These are phyloP conservation scores for Apotomis capreana DNA, from an alignment of 2,888 invertebrate genomes.

Conservation along the genomic window DNA sequence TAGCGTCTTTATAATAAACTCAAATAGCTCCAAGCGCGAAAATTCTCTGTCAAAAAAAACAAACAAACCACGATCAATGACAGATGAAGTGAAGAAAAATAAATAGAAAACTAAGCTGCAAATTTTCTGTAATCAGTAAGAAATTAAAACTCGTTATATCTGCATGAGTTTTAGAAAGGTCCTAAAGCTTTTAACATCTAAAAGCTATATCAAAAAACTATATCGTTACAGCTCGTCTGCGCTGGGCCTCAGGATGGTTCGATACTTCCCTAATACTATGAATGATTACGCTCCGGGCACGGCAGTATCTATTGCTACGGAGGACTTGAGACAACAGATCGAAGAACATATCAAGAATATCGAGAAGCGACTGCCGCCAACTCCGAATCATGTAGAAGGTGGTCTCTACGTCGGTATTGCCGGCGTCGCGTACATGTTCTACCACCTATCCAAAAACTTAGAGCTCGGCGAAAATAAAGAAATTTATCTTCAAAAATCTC, in stretches of 20 bases:
- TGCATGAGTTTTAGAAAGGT: constrained; percentile 31
- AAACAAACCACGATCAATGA: constrained; percentile 30
- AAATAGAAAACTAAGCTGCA: neutral
- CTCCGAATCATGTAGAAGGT: constrained; percentile 76
- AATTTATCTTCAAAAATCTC: constrained; percentile 82
- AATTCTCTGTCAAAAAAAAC: neutral
- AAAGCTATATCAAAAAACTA: constrained; percentile 45
- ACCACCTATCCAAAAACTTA: constrained; percentile 85
- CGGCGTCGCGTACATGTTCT: constrained; percentile 90
- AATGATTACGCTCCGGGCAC: constrained; percentile 60
- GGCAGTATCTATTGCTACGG: constrained; percentile 52
- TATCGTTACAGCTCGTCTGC: constrained; percentile 42
- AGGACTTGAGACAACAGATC: constrained; percentile 58
- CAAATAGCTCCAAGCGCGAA: constrained; percentile 1
- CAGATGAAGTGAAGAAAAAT: neutral
- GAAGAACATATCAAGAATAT: constrained; percentile 65
- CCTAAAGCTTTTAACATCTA: constrained; percentile 17
- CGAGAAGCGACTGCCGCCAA: constrained; percentile 64
- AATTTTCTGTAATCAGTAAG: neutral
- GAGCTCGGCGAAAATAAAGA: constrained; percentile 70
- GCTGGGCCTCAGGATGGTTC: constrained; percentile 66
- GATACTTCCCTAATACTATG: constrained; percentile 71
- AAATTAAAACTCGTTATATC: neutral
- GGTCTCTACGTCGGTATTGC: constrained; percentile 88
- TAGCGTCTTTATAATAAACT: constrained; percentile 3